Evolutionary conservation across 2,113 vertebrate genomes (phyloP).

Genomic region (Leptocoma aspasia): DNA sequence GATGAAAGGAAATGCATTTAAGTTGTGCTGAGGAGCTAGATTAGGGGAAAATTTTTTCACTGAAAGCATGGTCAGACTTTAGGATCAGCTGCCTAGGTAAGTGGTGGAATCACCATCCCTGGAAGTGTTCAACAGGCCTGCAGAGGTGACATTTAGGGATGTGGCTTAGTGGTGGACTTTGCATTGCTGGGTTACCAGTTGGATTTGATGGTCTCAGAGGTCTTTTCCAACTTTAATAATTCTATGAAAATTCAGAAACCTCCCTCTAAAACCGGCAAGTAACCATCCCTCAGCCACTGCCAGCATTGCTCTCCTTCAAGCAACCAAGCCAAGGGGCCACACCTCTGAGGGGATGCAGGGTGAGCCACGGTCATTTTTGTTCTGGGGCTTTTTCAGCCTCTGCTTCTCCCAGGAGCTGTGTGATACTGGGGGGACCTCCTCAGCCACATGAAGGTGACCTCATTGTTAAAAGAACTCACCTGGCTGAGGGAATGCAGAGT

Average conservation of each 20-base stretch:
- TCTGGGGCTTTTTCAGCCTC: neutral
- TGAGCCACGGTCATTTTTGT: rapidly evolving
- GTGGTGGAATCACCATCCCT: neutral
- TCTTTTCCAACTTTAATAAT: neutral
- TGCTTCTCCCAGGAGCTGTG: neutral
- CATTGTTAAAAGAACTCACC: neutral
- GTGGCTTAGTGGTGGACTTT: neutral
- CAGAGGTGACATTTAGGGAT: neutral
- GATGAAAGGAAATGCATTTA: neutral
- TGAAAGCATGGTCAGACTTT: neutral
- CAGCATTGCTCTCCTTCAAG: neutral
- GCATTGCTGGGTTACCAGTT: neutral
- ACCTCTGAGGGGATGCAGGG: rapidly evolving
- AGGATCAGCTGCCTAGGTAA: neutral
- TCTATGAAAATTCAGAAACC: neutral
- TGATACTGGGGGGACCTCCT: rapidly evolving
- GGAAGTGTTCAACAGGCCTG: neutral
- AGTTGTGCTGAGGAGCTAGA: neutral
- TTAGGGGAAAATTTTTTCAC: neutral
- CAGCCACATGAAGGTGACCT: neutral
- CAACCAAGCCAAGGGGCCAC: rapidly evolving
- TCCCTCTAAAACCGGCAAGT: neutral
- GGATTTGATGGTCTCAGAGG: neutral
- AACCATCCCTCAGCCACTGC: neutral
- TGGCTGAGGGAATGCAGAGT: neutral